Evolutionary conservation across 1,140 invertebrate genomes (phyloP).

Genomic region (Neodiprion pinetum): DNA sequence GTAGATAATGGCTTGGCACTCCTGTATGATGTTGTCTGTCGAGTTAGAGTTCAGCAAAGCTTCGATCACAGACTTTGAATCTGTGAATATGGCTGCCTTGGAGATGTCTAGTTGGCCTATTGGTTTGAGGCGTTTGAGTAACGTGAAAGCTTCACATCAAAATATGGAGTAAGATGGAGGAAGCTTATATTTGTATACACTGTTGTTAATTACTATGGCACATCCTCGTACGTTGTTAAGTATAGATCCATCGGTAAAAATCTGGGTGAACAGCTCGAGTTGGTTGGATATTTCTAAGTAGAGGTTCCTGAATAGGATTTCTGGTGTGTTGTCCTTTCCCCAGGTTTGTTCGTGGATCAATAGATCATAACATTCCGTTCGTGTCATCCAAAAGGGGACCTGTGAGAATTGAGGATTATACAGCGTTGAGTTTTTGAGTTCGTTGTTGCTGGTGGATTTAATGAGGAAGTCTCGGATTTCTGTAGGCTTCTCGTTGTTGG

Average conservation of each 20-base stretch:
- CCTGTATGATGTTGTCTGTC: conserved; percentile 2
- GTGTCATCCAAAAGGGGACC: no score
- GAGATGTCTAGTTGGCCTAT: background rate
- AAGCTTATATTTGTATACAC: background rate
- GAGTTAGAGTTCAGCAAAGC: conserved; percentile 8
- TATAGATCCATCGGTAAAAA: conserved; percentile 21
- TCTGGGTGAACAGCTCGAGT: background rate
- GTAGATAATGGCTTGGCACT: background rate
- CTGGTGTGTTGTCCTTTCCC: no score
- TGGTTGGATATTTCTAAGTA: no score
- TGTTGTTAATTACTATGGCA: background rate
- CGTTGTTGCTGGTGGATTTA: no score
- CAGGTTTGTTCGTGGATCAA: no score
- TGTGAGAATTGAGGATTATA: no score
- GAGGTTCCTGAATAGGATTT: no score
- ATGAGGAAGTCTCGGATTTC: no score
- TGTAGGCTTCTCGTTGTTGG: no score
- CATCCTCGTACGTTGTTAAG: background rate
- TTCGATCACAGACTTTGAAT: conserved; percentile 11
- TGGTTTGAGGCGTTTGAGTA: conserved; percentile 6
- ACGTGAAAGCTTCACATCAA: conserved; percentile 14
- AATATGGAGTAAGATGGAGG: conserved; percentile 4
- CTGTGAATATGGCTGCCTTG: conserved; percentile 12
- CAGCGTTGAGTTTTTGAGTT: no score
- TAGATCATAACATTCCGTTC: no score